These are phyloP conservation scores for Autographa gamma DNA, from an alignment of 2,888 invertebrate genomes.

Conservation along the genomic window DNA sequence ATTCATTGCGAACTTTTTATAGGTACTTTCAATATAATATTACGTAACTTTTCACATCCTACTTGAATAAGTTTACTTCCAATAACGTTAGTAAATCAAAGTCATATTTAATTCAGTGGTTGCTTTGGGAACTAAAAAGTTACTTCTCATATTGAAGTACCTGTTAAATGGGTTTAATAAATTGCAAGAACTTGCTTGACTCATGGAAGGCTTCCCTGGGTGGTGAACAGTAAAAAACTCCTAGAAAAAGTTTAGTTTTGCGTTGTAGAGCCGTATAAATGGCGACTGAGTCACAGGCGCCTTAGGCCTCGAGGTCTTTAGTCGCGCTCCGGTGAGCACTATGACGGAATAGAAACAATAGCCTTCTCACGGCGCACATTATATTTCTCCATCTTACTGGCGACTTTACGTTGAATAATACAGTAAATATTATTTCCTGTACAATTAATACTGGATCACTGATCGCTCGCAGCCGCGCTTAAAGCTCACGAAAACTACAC, in stretches of 20 bases:
- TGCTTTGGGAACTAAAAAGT: constrained; percentile 16
- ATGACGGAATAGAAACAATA: constrained; percentile 78
- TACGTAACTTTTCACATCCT: constrained; percentile 37
- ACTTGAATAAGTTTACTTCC: constrained; percentile 17
- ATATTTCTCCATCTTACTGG: constrained; percentile 69
- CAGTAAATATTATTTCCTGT: constrained; percentile 54
- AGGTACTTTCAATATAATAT: constrained; percentile 47
- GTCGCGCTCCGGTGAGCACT: constrained; percentile 77
- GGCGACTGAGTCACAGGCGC: constrained; percentile 66
- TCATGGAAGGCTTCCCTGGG: constrained; percentile 25
- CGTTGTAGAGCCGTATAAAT: constrained; percentile 51
- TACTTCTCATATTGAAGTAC: not conserved
- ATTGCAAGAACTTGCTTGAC: constrained; percentile 28
- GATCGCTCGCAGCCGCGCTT: constrained; percentile 33
- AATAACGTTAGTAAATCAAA: constrained; percentile 13
- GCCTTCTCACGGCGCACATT: constrained; percentile 74
- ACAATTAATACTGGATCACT: constrained; percentile 42
- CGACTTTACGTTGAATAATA: constrained; percentile 50
- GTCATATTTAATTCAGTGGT: not conserved
- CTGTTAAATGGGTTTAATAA: constrained; percentile 17
- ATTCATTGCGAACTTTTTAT: constrained; percentile 55
- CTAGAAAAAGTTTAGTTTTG: constrained; percentile 40
- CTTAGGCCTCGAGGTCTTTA: constrained; percentile 67
- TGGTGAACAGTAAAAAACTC: constrained; percentile 36
- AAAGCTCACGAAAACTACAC: constrained; percentile 20